phyloP scores from a whole-genome alignment of 2,797 vertebrate genomes.

The Anas georgica region DNA sequence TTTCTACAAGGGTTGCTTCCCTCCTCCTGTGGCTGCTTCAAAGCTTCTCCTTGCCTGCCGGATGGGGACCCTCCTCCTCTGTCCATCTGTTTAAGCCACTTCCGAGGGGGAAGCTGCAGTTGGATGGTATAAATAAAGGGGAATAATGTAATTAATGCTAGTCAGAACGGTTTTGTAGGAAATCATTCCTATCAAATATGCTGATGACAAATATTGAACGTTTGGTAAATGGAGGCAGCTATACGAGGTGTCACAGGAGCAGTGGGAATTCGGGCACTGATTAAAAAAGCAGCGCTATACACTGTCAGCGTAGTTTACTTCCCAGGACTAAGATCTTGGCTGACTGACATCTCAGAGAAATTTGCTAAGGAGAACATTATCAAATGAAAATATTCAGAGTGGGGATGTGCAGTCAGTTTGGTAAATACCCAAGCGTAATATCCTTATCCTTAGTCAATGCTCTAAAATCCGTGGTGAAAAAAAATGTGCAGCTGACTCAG shows the following conservation, averaged over 20 bases:
- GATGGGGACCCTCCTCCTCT: neutral
- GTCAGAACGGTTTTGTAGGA: slow-evolving; percentile 29
- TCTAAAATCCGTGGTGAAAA: too few relatives aligned
- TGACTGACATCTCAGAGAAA: too few relatives aligned
- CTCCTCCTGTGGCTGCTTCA: neutral
- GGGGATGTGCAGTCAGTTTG: too few relatives aligned
- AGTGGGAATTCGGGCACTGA: slow-evolving; percentile 5
- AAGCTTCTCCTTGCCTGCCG: neutral
- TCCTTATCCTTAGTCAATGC: too few relatives aligned
- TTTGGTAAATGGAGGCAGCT: slow-evolving; percentile 51
- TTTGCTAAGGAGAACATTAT: too few relatives aligned
- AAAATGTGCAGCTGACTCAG: too few relatives aligned
- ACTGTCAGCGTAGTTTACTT: neutral
- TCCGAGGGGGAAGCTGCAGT: neutral
- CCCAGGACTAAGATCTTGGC: slow-evolving; percentile 19
- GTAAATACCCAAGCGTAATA: too few relatives aligned
- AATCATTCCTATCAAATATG: slow-evolving; percentile 49
- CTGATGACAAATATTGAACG: slow-evolving; percentile 32
- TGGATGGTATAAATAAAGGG: slow-evolving; percentile 9
- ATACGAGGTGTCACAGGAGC: slow-evolving; percentile 7
- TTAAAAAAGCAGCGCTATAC: neutral
- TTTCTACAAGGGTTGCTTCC: neutral
- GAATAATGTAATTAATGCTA: slow-evolving; percentile 40
- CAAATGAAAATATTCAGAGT: too few relatives aligned
- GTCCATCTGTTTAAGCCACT: slow-evolving; percentile 27